A percentile compares a stretch with the other conserved stretches of the same genome.
Conservation (phyloP, 2,888 invertebrate species). For the Calliopum simillimum region DNA sequence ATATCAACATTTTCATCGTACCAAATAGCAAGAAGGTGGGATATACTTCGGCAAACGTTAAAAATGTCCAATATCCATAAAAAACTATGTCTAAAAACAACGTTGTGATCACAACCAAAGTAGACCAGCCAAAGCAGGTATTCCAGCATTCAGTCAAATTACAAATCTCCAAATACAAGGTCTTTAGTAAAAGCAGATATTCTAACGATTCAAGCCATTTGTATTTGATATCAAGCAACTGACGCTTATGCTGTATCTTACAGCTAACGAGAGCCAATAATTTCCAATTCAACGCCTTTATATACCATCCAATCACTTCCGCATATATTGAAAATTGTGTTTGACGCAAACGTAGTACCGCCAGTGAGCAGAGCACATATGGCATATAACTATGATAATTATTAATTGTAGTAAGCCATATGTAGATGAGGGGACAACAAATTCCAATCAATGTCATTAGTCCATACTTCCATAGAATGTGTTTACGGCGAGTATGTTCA, state of each 20-base stretch:
- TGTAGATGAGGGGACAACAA: neutral
- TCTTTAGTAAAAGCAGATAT: constrained; percentile 19
- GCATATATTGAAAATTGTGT: constrained; percentile 5
- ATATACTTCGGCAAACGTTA: constrained; percentile 16
- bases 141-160: constrained; percentile 7
- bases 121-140: constrained; percentile 23
- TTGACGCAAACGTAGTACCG: constrained; percentile 22
- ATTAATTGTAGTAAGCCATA: neutral
- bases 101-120: neutral
- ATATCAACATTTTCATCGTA: neutral
- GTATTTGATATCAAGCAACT: constrained; percentile 1
- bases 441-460: neutral
- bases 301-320: constrained; percentile 6
- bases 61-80: constrained; percentile 24
- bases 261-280: neutral
- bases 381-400: neutral
- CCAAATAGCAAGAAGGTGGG: neutral
- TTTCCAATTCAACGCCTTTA: constrained; percentile 17
- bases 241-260: neutral
- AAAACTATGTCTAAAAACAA: constrained; percentile 16
- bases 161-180: constrained; percentile 11
- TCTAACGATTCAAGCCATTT: constrained; percentile 9
- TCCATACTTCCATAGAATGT: neutral
- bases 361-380: constrained; percentile 1
- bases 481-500: neutral